Evolutionary conservation across 1,140 invertebrate species (phyloP).

Genomic region (Pomacea maculata): DNA sequence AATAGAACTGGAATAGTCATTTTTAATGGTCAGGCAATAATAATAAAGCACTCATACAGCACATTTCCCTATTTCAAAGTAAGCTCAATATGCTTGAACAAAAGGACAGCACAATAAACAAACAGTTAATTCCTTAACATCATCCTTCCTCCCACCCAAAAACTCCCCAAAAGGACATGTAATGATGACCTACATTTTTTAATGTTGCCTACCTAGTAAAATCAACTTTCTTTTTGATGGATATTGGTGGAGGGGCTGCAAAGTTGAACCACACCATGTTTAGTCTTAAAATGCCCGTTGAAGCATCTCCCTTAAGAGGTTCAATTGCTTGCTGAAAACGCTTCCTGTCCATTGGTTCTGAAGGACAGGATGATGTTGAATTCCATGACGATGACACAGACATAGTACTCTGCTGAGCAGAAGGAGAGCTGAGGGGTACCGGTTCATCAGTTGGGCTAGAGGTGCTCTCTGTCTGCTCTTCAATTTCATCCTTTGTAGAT

Average conservation of each 20-base stretch:
- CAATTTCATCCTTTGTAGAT: slow-evolving; percentile 19
- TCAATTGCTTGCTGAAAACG: slow-evolving; percentile 19
- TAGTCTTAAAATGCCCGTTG: slow-evolving; percentile 76
- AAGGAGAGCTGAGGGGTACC: slow-evolving; percentile 28
- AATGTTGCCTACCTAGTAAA: slow-evolving; percentile 78
- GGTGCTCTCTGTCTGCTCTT: slow-evolving; percentile 19
- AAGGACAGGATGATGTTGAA: slow-evolving; percentile 44
- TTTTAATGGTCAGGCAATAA: no score
- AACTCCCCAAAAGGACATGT: no score
- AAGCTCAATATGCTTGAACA: no score
- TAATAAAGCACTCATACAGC: no score
- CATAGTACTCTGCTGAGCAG: slow-evolving; percentile 27
- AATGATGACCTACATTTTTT: background rate
- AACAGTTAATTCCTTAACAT: no score
- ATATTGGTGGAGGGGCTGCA: slow-evolving; percentile 92
- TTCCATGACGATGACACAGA: slow-evolving; percentile 51
- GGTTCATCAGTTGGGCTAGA: slow-evolving; percentile 30
- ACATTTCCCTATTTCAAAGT: no score
- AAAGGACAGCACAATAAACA: no score
- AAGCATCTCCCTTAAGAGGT: slow-evolving; percentile 63
- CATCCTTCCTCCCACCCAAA: no score
- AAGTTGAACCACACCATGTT: slow-evolving; percentile 97
- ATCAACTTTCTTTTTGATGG: slow-evolving; percentile 94
- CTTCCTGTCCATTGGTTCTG: slow-evolving; percentile 2
- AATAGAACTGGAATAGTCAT: no score